Conservation (phyloP, 2,113 vertebrate genomes). For the Taurulus bubalis region DNA sequence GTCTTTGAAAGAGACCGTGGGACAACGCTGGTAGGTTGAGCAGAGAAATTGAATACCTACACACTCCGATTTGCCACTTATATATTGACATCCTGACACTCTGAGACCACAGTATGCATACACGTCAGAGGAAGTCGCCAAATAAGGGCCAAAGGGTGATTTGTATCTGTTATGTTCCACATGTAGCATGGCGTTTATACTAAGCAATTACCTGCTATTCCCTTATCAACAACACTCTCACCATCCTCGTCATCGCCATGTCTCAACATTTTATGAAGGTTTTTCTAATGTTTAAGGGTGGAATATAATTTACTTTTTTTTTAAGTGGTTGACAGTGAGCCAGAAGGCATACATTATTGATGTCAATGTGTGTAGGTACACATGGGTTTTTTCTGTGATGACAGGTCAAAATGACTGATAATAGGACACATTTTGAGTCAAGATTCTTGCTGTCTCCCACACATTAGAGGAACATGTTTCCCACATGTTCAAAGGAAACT, state of each 20-base stretch:
- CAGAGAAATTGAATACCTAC: constrained; percentile 1
- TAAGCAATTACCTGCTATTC: not conserved
- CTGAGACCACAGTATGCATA: constrained; percentile 9
- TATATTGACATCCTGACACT: constrained; percentile 47
- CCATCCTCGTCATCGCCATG: not conserved
- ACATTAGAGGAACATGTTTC: no score
- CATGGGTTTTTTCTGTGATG: not conserved
- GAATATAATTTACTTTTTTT: not conserved
- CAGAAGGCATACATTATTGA: not conserved
- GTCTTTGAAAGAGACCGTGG: constrained; percentile 9
- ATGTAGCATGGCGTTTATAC: not conserved
- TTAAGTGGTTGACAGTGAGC: not conserved
- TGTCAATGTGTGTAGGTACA: not conserved
- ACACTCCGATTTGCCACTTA: constrained; percentile 28
- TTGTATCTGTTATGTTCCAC: constrained; percentile 37
- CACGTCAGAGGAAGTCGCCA: constrained; percentile 56
- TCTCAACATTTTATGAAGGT: not conserved
- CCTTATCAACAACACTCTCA: not conserved
- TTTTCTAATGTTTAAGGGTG: not conserved
- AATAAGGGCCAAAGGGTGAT: constrained; percentile 49
- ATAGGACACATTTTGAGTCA: constrained; percentile 46
- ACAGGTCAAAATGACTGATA: not conserved
- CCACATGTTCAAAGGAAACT: constrained; percentile 51
- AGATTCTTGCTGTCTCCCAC: not conserved
- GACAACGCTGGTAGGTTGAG: constrained; percentile 20